phyloP scores from a whole-genome alignment of 1,140 invertebrate species.

The Halesus radiatus region DNA sequence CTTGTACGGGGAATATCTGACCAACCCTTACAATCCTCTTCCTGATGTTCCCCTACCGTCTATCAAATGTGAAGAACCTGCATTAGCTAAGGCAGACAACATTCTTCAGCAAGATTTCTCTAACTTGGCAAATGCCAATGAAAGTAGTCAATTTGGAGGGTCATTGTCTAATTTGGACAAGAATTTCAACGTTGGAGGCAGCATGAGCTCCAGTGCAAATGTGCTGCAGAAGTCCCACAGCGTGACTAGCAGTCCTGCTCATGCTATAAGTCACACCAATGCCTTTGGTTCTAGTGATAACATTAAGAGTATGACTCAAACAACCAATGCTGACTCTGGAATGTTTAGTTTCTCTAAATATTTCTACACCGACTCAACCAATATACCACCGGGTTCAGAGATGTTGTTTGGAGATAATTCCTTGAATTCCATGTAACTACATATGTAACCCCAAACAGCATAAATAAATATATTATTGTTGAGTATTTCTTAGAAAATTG shows the following conservation, averaged over 20 bases:
- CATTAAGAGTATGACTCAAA: conserved; percentile 58
- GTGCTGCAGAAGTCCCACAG: conserved; percentile 63
- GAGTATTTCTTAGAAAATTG: not conserved
- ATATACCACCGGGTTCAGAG: conserved; percentile 71
- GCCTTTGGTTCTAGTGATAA: conserved; percentile 67
- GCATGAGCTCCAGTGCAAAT: not conserved
- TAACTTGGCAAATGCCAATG: not conserved
- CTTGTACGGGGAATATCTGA: conserved; percentile 70
- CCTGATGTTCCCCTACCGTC: conserved; percentile 9
- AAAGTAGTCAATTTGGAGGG: not conserved
- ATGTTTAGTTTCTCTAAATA: conserved; percentile 71
- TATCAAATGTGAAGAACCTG: conserved; percentile 14
- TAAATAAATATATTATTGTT: not conserved
- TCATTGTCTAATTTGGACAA: conserved; percentile 34
- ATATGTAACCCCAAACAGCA: not conserved
- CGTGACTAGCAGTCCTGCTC: conserved; percentile 64
- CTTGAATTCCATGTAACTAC: conserved; percentile 5
- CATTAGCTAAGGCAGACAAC: not conserved
- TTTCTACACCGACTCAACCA: conserved; percentile 69
- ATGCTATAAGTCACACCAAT: conserved; percentile 60
- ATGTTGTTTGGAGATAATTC: conserved; percentile 68
- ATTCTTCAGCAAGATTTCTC: not conserved
- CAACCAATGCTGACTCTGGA: conserved; percentile 58
- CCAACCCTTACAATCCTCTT: conserved; percentile 68
- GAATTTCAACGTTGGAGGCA: conserved; percentile 35